Evolutionary conservation across 2,888 invertebrate species (phyloP).

Genomic region (Sinohyriopsis cumingii): DNA sequence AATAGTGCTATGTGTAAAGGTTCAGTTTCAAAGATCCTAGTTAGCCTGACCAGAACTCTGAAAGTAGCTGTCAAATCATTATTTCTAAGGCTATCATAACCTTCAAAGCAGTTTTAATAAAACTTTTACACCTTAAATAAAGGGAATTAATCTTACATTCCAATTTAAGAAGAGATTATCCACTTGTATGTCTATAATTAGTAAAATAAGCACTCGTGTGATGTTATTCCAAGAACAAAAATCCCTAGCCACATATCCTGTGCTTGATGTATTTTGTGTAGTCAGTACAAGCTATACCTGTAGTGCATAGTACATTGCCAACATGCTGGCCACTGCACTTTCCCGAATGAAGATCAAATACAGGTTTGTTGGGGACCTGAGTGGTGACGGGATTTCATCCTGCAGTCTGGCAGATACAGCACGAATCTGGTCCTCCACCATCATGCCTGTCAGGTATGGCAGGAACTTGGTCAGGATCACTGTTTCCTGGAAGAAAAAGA

Average conservation of each 20-base stretch:
- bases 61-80: too few species aligned
- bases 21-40: too few species aligned
- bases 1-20: too few species aligned
- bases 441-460: conserved; percentile 92
- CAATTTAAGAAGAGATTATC: too few species aligned
- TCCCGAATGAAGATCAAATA: conserved; percentile 90
- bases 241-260: not conserved
- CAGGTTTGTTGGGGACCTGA: conserved; percentile 85
- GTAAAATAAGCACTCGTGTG: too few species aligned
- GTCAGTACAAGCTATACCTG: conserved; percentile 32
- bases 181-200: too few species aligned
- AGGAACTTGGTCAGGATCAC: conserved; percentile 95
- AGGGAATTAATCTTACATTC: too few species aligned
- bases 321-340: conserved; percentile 90
- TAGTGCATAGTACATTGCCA: conserved; percentile 91
- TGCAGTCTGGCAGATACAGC: conserved; percentile 86
- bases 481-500: conserved; percentile 77
- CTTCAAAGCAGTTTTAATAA: too few species aligned
- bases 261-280: not conserved
- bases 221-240: not conserved
- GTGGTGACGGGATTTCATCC: conserved; percentile 80
- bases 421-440: conserved; percentile 80
- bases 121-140: too few species aligned
- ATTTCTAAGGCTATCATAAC: too few species aligned
- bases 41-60: too few species aligned